Base-by-base conservation (phyloP, 2,113 vertebrate genomes). In the Prunella himalayana region DNA sequence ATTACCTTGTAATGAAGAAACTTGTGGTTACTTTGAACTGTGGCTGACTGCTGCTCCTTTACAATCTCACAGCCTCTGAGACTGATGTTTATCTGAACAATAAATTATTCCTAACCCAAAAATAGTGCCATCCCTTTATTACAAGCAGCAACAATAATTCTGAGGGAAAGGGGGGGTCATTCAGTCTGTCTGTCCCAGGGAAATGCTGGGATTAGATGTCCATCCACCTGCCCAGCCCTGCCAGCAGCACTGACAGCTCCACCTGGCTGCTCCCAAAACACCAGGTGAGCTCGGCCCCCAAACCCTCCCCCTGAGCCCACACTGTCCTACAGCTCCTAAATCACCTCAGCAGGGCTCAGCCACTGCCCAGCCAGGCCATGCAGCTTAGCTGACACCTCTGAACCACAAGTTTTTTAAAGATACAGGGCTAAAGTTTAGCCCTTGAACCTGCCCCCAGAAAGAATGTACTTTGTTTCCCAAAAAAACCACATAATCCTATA, bases 281-380 rank as follows among this genome's bases (percentile, higher is more conserved):
- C 9, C 44, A 6, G 39, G 8, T 15, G 65, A 73, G 21, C 53
- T n/a, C 7, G 6, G 33, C 19, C 22, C 56, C 80, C 37, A 64
- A 42, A 63, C 6, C 13, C 6, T 30, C 13, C 28, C 7, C 21
- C 13, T 10, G 73, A 59, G 47, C 57, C 35, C 56, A 30, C 37
- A 4, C 6, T 2, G 0, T 33, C 42, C 3, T 10, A 15, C 3
- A 3, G 72, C 20, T 77, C 66, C 19, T 20, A 16, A 59, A 27
- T 27, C 63, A 25, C 39, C 27, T 39, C 3, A 1, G 31, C 25
- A 2, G 10, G 35, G 33, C 66, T 3, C 53, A 53, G 50, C 53
- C 60, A 14, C 69, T 15, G 33, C 19, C 45, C 71, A 66, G 30
- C 35, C 59, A 23, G 25, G 19, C 61, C 35, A 17, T 6, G 19